These are phyloP conservation scores for Brachypodius melanocephalos DNA, from an alignment of 2,113 vertebrate species.

Conservation along the genomic window DNA sequence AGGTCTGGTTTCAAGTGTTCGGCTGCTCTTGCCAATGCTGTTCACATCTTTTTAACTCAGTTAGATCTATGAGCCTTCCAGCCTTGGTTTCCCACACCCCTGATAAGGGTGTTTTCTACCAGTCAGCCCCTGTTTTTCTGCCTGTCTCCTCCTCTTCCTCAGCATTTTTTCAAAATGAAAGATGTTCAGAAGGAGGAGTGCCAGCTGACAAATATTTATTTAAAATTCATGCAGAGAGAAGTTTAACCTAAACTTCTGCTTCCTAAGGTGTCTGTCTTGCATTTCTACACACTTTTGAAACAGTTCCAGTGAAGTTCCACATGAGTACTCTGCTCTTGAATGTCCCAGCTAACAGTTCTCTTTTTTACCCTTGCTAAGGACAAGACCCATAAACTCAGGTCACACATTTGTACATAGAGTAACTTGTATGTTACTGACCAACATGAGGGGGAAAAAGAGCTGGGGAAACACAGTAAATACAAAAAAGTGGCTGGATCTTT, in stretches of 20 bases:
- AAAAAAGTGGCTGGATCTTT: background rate
- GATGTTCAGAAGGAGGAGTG: background rate
- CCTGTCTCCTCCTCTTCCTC: background rate
- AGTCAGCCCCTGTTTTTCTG: background rate
- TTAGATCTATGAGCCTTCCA: background rate
- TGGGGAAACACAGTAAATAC: background rate
- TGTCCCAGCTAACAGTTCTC: background rate
- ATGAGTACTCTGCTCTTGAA: background rate
- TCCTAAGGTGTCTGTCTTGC: background rate
- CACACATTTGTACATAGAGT: background rate
- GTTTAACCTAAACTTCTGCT: background rate
- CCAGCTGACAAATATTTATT: background rate
- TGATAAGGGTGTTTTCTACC: background rate
- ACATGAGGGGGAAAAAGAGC: background rate
- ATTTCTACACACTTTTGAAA: background rate
- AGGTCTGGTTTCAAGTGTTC: background rate
- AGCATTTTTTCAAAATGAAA: background rate
- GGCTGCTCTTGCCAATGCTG: background rate
- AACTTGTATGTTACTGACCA: background rate
- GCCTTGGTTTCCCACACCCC: background rate
- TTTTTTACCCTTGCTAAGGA: background rate
- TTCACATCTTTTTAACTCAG: background rate
- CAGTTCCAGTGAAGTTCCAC: background rate
- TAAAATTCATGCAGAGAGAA: background rate
- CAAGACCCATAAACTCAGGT: background rate